Evolutionary conservation across 2,797 vertebrate genomes (phyloP).

Genomic region (Acanthornis magna): DNA sequence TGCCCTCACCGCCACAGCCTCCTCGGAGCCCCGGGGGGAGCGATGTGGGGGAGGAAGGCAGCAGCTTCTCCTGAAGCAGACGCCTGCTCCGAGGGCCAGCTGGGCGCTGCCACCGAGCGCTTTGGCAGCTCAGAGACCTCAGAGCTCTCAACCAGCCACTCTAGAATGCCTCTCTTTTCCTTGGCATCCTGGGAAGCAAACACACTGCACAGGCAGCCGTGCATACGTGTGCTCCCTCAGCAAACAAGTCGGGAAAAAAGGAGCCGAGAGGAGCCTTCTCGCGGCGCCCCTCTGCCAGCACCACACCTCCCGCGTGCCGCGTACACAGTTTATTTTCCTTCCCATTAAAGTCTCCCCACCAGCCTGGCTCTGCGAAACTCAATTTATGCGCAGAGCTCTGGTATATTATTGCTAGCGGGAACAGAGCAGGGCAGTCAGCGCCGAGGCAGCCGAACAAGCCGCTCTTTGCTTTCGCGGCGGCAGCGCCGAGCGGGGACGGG

Average conservation of each 20-base stretch:
- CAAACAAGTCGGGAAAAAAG: not conserved
- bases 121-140: not conserved
- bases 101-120: not conserved
- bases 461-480: slow-evolving; percentile 58
- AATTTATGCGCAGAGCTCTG: slow-evolving; percentile 55
- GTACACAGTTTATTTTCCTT: slow-evolving; percentile 70
- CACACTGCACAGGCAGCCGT: not conserved
- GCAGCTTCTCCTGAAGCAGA: not conserved
- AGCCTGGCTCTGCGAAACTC: slow-evolving; percentile 53
- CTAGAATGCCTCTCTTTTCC: not conserved
- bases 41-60: accelerated
- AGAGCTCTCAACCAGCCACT: not conserved
- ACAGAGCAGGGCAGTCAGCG: slow-evolving; percentile 42
- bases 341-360: slow-evolving; percentile 56
- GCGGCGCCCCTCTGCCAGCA: not conserved
- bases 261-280: slow-evolving; percentile 7
- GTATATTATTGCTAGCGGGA: slow-evolving; percentile 60
- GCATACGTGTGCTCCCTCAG: not conserved
- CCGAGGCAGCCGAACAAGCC: slow-evolving; percentile 28
- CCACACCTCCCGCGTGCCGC: slow-evolving; percentile 39
- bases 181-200: not conserved
- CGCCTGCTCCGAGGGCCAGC: not conserved
- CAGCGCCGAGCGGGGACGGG: slow-evolving; percentile 73
- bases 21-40: not conserved
- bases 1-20: not conserved